These are phyloP conservation scores for Rhagium mordax DNA, from an alignment of 2,888 invertebrate genomes.

Conservation along the genomic window DNA sequence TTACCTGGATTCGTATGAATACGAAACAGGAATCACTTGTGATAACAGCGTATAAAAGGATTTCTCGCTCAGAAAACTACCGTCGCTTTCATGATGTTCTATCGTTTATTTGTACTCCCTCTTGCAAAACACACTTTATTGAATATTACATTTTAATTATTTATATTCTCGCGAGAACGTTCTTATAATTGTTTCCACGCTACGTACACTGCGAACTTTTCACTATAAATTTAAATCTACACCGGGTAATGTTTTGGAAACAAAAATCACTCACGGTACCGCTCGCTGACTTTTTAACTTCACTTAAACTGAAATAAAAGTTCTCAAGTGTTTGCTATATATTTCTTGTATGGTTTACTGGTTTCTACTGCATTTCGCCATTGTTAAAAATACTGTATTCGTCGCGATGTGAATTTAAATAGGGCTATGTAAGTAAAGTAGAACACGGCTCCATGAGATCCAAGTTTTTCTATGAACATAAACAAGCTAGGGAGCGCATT, in stretches of 20 bases:
- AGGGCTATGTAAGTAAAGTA: too few relatives aligned
- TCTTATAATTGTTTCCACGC: too few relatives aligned
- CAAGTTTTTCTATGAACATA: too few relatives aligned
- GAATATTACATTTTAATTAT: background rate
- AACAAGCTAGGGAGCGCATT: too few relatives aligned
- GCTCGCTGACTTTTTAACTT: constrained; percentile 30
- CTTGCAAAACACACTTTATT: background rate
- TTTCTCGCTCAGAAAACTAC: background rate
- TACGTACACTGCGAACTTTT: constrained; percentile 33
- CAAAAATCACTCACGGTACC: constrained; percentile 31
- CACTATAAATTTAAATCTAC: constrained; percentile 36
- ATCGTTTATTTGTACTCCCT: background rate
- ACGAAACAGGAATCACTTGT: background rate
- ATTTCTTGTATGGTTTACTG: background rate
- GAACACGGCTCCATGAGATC: too few relatives aligned
- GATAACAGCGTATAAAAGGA: background rate
- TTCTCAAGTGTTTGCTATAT: constrained; percentile 22
- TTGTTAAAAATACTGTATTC: too few relatives aligned
- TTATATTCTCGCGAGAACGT: too few relatives aligned
- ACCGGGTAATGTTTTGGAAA: constrained; percentile 39
- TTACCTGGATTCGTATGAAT: background rate
- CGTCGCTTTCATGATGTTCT: background rate
- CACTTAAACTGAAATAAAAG: constrained; percentile 30
- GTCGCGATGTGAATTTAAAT: too few relatives aligned
- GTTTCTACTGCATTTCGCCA: too few relatives aligned